Base-by-base conservation (phyloP, 2,888 invertebrate genomes). In the Nomada fabriciana region DNA sequence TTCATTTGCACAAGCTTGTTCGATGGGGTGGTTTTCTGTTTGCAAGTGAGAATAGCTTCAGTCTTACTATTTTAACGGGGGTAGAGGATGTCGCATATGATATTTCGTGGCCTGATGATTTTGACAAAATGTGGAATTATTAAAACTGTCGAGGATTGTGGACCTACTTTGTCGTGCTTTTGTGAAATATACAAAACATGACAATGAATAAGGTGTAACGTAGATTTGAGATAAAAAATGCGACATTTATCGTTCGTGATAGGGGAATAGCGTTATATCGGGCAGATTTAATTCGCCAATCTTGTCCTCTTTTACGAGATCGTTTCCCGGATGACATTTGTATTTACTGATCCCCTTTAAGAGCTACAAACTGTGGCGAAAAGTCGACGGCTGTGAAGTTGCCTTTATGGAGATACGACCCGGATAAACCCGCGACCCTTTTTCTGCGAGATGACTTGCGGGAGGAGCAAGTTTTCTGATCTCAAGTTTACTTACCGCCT, bases 401-500 rank as follows among this genome's bases (percentile, higher is more conserved):
- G 72, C 74, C 76, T 88, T 83, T 87, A 86, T 87, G 88, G 86
- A 87, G 79, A 86, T 88, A 84, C 84, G 80, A 82, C 83, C 81
- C 61, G 84, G 82, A 83, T 88, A 88, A 89, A 87, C 84, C 77
- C 76, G 74, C 80, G 75, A 75, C 82, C 71, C 71, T 75, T 82
- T 68, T 59, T 64, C 68, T 13, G 52, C 52, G 55, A 23, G 65
- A 18, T 29, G 13, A 29, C 25, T 29, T 15, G 20, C 11, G 42
- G 25, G n/a, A 59, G 57, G 47, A 59, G 53, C 20, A 74, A 71
- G 64, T 80, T 76, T 75, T 65, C 70, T 57, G 68, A 77, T 80
- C 71, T 71, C 13, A 67, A 76, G 76, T 79, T 74, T 72, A 47
- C 61, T 53, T 50, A 29, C 55, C 69, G 52, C 15, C 76, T 80